These are phyloP conservation scores for Coturnix japonica DNA, from an alignment of 2,113 vertebrate genomes.

Conservation along the genomic window DNA sequence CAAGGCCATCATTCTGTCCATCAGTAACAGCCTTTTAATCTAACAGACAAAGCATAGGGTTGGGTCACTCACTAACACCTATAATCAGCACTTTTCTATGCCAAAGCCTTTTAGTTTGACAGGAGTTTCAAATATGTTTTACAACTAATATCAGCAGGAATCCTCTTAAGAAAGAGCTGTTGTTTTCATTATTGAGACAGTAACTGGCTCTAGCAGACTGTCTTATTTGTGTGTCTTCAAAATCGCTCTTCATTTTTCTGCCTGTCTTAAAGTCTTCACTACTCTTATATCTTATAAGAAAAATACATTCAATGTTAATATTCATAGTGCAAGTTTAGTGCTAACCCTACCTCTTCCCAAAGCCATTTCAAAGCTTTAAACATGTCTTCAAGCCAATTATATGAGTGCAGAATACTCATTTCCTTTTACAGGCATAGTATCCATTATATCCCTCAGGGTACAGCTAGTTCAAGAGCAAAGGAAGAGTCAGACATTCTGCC, in stretches of 20 bases:
- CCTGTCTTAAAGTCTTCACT: neutral
- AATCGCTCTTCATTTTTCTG: neutral
- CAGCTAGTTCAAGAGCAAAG: neutral
- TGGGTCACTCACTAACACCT: neutral
- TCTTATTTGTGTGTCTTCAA: neutral
- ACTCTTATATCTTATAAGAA: neutral
- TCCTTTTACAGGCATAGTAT: neutral
- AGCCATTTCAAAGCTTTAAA: neutral
- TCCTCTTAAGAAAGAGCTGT: neutral
- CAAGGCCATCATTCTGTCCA: neutral
- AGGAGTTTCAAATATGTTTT: neutral
- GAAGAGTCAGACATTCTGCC: neutral
- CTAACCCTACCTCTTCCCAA: neutral
- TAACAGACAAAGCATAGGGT: neutral
- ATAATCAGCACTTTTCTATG: neutral
- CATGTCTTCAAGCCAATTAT: neutral
- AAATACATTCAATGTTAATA: neutral
- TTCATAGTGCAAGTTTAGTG: neutral
- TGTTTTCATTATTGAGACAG: neutral
- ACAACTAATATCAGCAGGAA: neutral
- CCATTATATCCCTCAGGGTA: neutral
- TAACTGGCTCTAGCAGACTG: neutral
- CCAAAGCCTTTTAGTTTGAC: neutral
- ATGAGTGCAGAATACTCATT: neutral
- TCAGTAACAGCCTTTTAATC: neutral